Conservation (phyloP, 2,888 invertebrate species). For the Exephanes ischioxanthus region DNA sequence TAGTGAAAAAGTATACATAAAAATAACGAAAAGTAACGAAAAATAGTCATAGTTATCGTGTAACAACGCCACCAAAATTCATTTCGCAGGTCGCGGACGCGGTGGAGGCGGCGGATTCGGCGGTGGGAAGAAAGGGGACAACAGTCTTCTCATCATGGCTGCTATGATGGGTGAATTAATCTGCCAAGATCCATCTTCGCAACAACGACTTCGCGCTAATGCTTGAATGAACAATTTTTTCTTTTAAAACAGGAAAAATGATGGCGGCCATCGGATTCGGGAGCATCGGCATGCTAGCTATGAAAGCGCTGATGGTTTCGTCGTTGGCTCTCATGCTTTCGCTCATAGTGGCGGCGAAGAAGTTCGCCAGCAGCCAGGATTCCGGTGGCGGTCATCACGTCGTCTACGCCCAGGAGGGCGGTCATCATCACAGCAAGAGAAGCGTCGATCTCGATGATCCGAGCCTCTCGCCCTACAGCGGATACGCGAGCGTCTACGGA, state of each 20-base stretch:
- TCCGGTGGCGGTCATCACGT: constrained; percentile 87
- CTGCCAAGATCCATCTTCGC: neutral
- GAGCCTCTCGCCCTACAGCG: constrained; percentile 84
- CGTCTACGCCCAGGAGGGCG: constrained; percentile 87
- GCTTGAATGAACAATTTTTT: neutral
- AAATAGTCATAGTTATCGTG: neutral
- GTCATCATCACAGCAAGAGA: constrained; percentile 87
- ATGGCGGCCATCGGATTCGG: constrained; percentile 92
- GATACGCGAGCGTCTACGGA: constrained; percentile 80
- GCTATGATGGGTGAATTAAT: constrained; percentile 88
- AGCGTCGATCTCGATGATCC: constrained; percentile 82
- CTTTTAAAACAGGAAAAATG: constrained; percentile 86
- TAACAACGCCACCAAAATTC: neutral
- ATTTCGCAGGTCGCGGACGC: constrained; percentile 58
- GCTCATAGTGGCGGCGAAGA: constrained; percentile 91
- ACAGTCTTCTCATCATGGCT: constrained; percentile 88
- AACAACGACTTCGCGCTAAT: neutral
- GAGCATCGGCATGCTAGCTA: constrained; percentile 90
- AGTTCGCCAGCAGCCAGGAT: constrained; percentile 87
- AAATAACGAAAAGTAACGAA: neutral
- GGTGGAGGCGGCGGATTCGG: constrained; percentile 87
- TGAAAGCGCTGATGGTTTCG: constrained; percentile 91
- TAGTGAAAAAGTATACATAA: neutral
- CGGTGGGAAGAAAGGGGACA: constrained; percentile 85
- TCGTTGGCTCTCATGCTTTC: constrained; percentile 91